phyloP scores from a whole-genome alignment of 2,888 invertebrate genomes.

The Scaptodrosophila latifasciaeformis region DNA sequence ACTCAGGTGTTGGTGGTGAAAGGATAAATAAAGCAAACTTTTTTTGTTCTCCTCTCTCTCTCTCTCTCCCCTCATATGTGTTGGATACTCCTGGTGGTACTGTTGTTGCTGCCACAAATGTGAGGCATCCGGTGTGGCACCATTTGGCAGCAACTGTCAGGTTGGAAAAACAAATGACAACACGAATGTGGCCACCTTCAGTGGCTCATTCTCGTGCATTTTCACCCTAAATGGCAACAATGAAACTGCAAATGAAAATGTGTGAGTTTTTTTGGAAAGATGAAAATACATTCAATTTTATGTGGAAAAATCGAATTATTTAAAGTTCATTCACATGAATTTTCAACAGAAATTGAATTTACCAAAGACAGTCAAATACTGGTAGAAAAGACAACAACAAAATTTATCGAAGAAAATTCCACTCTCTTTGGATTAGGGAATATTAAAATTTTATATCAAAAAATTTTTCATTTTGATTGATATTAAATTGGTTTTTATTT shows the following conservation, averaged over 20 bases:
- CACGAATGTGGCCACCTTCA: neutral
- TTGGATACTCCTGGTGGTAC: no score
- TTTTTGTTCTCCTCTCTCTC: constrained; percentile 7
- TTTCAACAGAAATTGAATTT: no score
- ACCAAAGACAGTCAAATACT: no score
- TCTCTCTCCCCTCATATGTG: no score
- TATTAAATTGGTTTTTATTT: no score
- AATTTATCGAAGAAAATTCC: no score
- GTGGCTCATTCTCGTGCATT: neutral
- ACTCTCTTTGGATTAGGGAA: no score
- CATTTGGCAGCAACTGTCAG: constrained; percentile 25
- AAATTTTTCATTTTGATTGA: no score
- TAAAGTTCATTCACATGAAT: constrained; percentile 11
- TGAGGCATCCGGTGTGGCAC: neutral
- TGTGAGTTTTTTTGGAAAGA: no score
- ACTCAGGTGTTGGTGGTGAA: constrained; percentile 28
- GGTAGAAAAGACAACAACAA: no score
- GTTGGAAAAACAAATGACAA: constrained; percentile 1
- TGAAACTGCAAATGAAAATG: constrained; percentile 18
- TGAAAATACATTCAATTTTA: no score
- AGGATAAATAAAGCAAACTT: constrained; percentile 23
- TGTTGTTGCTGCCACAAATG: neutral
- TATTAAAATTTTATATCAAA: no score
- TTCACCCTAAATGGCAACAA: neutral
- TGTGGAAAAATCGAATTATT: constrained; percentile 38